These are phyloP conservation scores for Pocillopora grandis DNA, from an alignment of 92 coral and sea anemone species.

Conservation along the genomic window DNA sequence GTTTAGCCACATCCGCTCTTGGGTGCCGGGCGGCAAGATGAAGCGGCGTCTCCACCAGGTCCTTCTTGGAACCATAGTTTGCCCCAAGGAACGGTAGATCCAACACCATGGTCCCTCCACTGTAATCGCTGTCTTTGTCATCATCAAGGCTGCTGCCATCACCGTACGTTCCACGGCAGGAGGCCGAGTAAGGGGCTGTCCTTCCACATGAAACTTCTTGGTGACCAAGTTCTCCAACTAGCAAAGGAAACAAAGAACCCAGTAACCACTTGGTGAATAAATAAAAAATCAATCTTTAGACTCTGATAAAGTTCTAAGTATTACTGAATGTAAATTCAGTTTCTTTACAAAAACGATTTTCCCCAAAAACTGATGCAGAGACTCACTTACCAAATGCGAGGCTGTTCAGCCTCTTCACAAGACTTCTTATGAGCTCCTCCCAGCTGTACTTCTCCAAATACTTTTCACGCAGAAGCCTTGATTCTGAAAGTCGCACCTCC, in stretches of 20 bases:
- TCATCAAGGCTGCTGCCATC: constrained; percentile 89
- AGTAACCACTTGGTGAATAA: too few relatives aligned
- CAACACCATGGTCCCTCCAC: constrained; percentile 91
- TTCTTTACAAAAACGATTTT: too few relatives aligned
- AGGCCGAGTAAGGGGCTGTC: constrained; percentile 88
- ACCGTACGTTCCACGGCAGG: constrained; percentile 81
- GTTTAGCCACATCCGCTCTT: constrained; percentile 96
- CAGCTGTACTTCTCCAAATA: neutral
- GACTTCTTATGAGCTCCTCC: neutral
- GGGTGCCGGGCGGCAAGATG: constrained; percentile 97
- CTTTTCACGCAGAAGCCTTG: too few relatives aligned
- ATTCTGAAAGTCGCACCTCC: too few relatives aligned
- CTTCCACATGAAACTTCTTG: constrained; percentile 68
- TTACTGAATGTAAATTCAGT: too few relatives aligned
- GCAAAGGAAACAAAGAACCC: too few relatives aligned
- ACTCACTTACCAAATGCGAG: neutral
- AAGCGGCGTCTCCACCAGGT: constrained; percentile 84
- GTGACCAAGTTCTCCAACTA: too few relatives aligned
- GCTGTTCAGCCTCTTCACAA: neutral
- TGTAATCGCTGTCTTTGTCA: constrained; percentile 95
- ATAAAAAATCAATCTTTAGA: too few relatives aligned
- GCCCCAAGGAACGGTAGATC: constrained; percentile 94
- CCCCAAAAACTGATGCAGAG: too few relatives aligned
- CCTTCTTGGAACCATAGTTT: constrained; percentile 64
- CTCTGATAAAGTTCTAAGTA: too few relatives aligned